phyloP scores from a whole-genome alignment of 2,888 invertebrate genomes.

The Cybosia mesomella region DNA sequence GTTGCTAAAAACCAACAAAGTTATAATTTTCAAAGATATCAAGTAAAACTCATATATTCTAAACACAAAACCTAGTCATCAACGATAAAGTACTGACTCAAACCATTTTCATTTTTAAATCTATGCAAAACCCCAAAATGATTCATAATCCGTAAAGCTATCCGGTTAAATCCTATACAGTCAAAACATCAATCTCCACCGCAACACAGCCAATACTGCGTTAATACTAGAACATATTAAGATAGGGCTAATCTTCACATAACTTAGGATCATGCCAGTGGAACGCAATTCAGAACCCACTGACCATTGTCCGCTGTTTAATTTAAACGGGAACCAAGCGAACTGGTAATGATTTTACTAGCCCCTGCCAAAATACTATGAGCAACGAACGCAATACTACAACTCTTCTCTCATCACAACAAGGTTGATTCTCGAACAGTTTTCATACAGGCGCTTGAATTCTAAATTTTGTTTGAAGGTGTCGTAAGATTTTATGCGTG shows the following conservation, averaged over 20 bases:
- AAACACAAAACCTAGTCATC: not conserved
- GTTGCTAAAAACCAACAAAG: too few relatives aligned
- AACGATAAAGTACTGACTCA: not conserved
- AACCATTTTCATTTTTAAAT: not conserved
- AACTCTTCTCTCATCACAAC: conserved; percentile 26
- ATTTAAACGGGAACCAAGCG: conserved; percentile 78
- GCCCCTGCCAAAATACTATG: conserved; percentile 54
- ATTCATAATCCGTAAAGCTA: not conserved
- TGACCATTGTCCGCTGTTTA: conserved; percentile 86
- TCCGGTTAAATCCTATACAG: conserved; percentile 25
- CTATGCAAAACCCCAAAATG: not conserved
- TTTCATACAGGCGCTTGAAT: conserved; percentile 6
- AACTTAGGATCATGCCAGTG: conserved; percentile 84
- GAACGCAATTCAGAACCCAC: conserved; percentile 72
- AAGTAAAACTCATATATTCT: too few relatives aligned
- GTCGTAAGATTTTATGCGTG: conserved; percentile 85
- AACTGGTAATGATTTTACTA: conserved; percentile 79
- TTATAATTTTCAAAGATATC: too few relatives aligned
- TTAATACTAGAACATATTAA: conserved; percentile 81
- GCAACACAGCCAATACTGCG: conserved; percentile 56
- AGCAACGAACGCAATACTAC: conserved; percentile 21
- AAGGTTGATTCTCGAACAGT: conserved; percentile 47
- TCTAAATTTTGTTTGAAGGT: conserved; percentile 60
- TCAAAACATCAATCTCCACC: conserved; percentile 31
- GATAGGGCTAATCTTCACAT: conserved; percentile 85